Evolutionary conservation across 2,113 vertebrate species (phyloP).

Genomic region (Erythrolamprus reginae): DNA sequence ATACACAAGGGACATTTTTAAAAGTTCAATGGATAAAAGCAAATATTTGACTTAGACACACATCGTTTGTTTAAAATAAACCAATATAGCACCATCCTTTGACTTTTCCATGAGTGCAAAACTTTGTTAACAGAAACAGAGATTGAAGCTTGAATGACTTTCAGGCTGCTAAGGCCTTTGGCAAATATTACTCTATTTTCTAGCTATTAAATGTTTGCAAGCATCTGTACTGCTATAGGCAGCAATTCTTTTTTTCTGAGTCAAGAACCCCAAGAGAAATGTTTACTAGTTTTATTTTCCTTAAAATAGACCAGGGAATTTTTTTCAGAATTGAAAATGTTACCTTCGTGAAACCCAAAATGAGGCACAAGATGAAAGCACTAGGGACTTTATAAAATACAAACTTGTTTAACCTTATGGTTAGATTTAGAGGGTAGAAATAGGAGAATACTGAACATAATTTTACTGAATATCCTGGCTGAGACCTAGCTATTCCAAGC

Average conservation of each 20-base stretch:
- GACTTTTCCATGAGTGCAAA: constrained; percentile 10
- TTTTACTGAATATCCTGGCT: background rate
- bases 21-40: background rate
- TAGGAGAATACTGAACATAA: background rate
- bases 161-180: constrained; percentile 52
- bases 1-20: background rate
- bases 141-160: constrained; percentile 28
- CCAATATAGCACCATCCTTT: background rate
- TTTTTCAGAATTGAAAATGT: background rate
- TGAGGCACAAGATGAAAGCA: background rate
- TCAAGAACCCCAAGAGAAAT: constrained; percentile 28
- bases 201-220: constrained; percentile 43
- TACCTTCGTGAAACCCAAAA: background rate
- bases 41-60: background rate
- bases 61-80: background rate
- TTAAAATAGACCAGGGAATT: constrained; percentile 34
- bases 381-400: background rate
- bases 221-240: constrained; percentile 49
- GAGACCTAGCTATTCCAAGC: background rate
- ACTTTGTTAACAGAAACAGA: constrained; percentile 12
- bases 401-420: background rate
- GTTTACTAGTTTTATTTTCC: constrained; percentile 23
- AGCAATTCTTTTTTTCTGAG: constrained; percentile 38
- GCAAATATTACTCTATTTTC: constrained; percentile 47
- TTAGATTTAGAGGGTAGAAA: background rate